Percentiles rank a stretch among this genome's conserved stretches.
These are phyloP conservation scores for Beris morrisii DNA, from an alignment of 2,888 invertebrate species.

Conservation along the genomic window DNA sequence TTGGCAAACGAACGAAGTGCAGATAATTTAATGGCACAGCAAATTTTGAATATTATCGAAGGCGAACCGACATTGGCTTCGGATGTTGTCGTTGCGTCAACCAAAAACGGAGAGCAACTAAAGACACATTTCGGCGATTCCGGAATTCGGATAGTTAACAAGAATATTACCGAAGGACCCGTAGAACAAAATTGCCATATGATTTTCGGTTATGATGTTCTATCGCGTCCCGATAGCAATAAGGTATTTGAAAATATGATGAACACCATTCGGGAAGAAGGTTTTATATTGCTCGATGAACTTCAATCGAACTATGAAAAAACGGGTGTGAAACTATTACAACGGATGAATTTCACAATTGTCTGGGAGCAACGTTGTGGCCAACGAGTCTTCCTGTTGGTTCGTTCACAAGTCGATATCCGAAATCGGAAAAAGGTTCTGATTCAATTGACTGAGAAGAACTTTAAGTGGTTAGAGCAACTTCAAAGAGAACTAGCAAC, in stretches of 20 bases:
- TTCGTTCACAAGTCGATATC: slow-evolving; percentile 57
- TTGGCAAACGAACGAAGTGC: slow-evolving; percentile 62
- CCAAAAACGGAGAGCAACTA: slow-evolving; percentile 61
- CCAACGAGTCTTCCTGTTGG: slow-evolving; percentile 66
- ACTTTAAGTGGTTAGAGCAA: slow-evolving; percentile 78
- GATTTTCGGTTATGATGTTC: slow-evolving; percentile 67
- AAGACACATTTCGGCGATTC: slow-evolving; percentile 61
- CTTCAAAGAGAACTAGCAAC: slow-evolving; percentile 75
- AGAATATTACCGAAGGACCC: slow-evolving; percentile 63
- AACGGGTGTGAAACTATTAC: slow-evolving; percentile 53
- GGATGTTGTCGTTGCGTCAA: slow-evolving; percentile 63
- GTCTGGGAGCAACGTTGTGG: slow-evolving; percentile 67
- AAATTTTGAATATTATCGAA: slow-evolving; percentile 65
- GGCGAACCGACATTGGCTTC: slow-evolving; percentile 73
- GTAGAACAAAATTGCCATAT: slow-evolving; percentile 72
- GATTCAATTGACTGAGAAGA: slow-evolving; percentile 68
- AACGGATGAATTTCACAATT: slow-evolving; percentile 58
- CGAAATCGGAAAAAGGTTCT: slow-evolving; percentile 57
- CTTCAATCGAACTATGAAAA: slow-evolving; percentile 57
- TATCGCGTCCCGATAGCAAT: slow-evolving; percentile 61
- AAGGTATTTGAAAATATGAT: slow-evolving; percentile 62
- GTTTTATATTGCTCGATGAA: slow-evolving; percentile 76
- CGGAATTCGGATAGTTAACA: slow-evolving; percentile 66
- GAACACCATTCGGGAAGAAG: slow-evolving; percentile 66
- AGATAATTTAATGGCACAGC: slow-evolving; percentile 67